These are phyloP conservation scores for Antigone vipio DNA, from an alignment of 2,113 vertebrate genomes.

Conservation along the genomic window DNA sequence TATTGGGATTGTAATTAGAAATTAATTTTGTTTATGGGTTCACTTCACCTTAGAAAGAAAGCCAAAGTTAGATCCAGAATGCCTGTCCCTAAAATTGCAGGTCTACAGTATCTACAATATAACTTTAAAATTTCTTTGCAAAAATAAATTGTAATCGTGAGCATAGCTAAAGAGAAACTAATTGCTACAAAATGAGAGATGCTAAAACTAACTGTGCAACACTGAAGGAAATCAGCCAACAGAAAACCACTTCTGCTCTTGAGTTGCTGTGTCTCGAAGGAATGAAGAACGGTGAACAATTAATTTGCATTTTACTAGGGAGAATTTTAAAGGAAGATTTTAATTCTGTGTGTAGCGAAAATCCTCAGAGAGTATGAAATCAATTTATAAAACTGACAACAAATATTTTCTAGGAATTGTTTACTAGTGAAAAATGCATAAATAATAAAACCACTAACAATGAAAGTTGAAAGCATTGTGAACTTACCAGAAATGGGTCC, in stretches of 20 bases:
- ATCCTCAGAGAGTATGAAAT: background rate
- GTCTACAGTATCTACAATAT: background rate
- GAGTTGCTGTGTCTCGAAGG: background rate
- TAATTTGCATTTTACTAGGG: background rate
- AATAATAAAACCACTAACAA: background rate
- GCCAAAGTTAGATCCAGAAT: background rate
- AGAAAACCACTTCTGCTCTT: background rate
- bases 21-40: background rate
- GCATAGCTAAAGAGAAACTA: background rate
- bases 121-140: background rate
- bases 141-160: background rate
- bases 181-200: background rate
- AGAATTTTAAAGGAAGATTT: background rate
- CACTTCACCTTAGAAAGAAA: background rate
- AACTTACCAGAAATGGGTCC: background rate
- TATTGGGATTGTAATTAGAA: background rate
- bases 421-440: background rate
- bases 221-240: background rate
- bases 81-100: background rate
- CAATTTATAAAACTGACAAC: background rate
- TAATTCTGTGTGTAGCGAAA: background rate
- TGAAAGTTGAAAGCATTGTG: background rate
- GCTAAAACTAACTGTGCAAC: background rate
- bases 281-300: rapidly evolving
- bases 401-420: background rate